Evolutionary conservation across 2,888 invertebrate genomes (phyloP).

Genomic region (Sceliomorpha sp.): DNA sequence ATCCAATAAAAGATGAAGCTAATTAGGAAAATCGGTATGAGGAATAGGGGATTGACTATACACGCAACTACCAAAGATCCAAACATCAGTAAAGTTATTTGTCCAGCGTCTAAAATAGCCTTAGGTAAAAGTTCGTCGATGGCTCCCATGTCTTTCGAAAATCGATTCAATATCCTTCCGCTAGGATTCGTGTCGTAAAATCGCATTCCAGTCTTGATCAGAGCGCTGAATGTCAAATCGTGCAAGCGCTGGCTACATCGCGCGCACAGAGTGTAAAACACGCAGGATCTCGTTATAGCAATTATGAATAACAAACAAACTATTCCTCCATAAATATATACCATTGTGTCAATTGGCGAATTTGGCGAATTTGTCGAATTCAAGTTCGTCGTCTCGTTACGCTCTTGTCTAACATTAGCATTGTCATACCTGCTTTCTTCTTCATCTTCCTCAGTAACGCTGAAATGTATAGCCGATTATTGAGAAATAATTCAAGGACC

Average conservation of each 20-base stretch:
- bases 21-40: conserved; percentile 83
- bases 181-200: conserved; percentile 94
- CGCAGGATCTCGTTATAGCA: conserved; percentile 80
- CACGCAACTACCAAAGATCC: conserved; percentile 85
- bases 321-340: conserved; percentile 84
- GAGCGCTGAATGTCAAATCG: conserved; percentile 81
- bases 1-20: conserved; percentile 83
- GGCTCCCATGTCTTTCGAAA: conserved; percentile 91
- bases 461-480: no score
- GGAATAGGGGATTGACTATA: conserved; percentile 83
- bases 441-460: no score
- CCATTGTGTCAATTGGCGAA: conserved; percentile 15
- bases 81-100: conserved; percentile 79
- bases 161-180: conserved; percentile 89
- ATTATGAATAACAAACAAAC: conserved; percentile 77
- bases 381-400: no score
- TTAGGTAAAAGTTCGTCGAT: conserved; percentile 88
- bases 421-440: no score
- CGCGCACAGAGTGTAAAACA: conserved; percentile 81
- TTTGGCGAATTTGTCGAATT: no score
- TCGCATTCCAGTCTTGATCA: conserved; percentile 83
- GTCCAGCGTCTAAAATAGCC: conserved; percentile 83
- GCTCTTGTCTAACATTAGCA: no score
- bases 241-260: conserved; percentile 82
- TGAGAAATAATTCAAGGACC: no score